A percentile compares a stretch with the other conserved stretches of the same genome.
phyloP scores from a whole-genome alignment of 2,797 vertebrate genomes.

The Selene dorsalis region DNA sequence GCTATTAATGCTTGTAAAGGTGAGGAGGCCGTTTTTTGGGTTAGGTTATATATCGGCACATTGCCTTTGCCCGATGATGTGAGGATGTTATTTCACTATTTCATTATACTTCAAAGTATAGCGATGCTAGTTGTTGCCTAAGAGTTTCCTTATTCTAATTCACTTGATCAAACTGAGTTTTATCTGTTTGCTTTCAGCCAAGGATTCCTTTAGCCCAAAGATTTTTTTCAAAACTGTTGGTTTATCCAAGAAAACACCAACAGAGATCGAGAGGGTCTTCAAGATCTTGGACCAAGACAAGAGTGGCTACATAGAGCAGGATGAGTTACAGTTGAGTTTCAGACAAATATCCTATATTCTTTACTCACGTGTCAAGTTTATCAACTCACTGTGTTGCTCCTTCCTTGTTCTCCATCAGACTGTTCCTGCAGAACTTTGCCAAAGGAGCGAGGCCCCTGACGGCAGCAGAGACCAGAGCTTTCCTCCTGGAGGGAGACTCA shows the following conservation, averaged over 20 bases:
- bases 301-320: conserved; percentile 86
- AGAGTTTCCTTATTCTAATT: neutral
- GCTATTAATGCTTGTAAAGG: conserved; percentile 93
- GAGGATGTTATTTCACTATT: neutral
- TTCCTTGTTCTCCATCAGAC: conserved; percentile 52
- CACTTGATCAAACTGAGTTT: conserved; percentile 1
- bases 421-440: conserved; percentile 84
- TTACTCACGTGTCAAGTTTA: neutral
- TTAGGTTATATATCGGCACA: neutral
- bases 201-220: conserved; percentile 86
- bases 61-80: neutral
- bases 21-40: conserved; percentile 62
- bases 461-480: conserved; percentile 78
- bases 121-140: neutral
- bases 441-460: conserved; percentile 78
- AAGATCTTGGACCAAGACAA: conserved; percentile 87
- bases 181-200: conserved; percentile 76
- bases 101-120: neutral
- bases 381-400: neutral
- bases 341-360: neutral
- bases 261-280: conserved; percentile 84
- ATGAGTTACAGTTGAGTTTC: conserved; percentile 86
- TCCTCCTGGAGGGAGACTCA: conserved; percentile 78
- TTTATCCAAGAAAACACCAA: conserved; percentile 82
- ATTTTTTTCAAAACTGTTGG: conserved; percentile 85